Base-by-base conservation (phyloP, 30 jellyfish, hydroid and myxozoan species). In the Hydractinia symbiolongicarpus region DNA sequence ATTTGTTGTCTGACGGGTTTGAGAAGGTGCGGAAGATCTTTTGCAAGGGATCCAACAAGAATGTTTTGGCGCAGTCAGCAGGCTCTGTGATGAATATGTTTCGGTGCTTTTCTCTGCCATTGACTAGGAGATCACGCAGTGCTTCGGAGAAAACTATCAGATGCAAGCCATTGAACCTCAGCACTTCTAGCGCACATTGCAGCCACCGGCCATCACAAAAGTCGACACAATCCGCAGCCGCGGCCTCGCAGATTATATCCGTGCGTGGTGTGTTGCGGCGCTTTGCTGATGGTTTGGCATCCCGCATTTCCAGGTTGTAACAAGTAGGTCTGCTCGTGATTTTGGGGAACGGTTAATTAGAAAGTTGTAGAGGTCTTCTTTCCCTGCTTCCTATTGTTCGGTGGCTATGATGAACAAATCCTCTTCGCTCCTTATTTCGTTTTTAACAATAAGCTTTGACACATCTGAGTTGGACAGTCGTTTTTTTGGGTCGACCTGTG, bases 101-200 rank as follows among this genome's bases (percentile, higher is more conserved):
- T 53, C 92, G 6, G 55, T 51, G 51, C 54, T 83, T 83, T 54
- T 83, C 88, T 15, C 93, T 11, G 44, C 92, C 87, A 4, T 54
- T 60, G 61, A 4, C 81, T 54, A 83, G 66, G 76, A 83, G 55
- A 13, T 61, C 76, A 56, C 92, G 68, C 1, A 83, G 4, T 4
- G 87, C 52, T 0, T 61, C 81, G 17, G 88, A 88, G 73, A 49
- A 83, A 53, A 83, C 61, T 54, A 8, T 53, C 1, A 82, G 87
- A 50, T 83, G 82, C 0, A 76, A 4, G 20, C 76, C 53, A 62
- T 83, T 83, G 82, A 5, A 54, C 52, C 61, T 0, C 30, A 83
- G 53, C 54, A 83, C 92, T 49, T 83, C 87, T 72, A 21, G 55
- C 6, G 92, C 92, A 83, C 92, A 83, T n/a, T 15, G 7, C 0